Percentiles rank a stretch among this genome's conserved stretches.
These are phyloP conservation scores for Drosophila neoperkinsi DNA, from an alignment of 2,888 invertebrate species.

Conservation along the genomic window DNA sequence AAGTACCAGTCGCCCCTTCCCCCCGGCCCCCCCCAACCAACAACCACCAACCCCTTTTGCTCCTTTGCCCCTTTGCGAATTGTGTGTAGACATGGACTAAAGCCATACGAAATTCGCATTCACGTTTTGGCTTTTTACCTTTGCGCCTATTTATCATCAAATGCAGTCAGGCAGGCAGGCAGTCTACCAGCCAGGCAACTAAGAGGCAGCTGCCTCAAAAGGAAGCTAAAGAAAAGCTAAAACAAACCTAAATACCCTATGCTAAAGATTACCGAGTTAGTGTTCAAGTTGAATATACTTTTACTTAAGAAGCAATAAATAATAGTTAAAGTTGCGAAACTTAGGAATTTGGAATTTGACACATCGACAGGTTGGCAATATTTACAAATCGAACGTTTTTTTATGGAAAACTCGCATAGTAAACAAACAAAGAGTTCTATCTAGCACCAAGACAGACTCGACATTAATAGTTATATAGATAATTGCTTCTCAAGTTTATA, in stretches of 20 bases:
- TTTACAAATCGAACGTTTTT: not conserved
- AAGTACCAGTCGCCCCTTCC: not conserved
- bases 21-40: too few species aligned
- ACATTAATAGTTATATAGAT: not conserved
- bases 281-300: not conserved
- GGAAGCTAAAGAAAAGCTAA: slow-evolving; percentile 40
- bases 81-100: slow-evolving; percentile 52
- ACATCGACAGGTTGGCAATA: not conserved
- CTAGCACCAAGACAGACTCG: not conserved
- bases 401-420: not conserved
- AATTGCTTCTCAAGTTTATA: not conserved
- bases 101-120: slow-evolving; percentile 74
- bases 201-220: slow-evolving; percentile 65
- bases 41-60: not conserved
- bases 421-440: not conserved
- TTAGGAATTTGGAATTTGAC: not conserved
- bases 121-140: slow-evolving; percentile 79
- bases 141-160: slow-evolving; percentile 79
- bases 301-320: not conserved
- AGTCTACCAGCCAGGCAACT: slow-evolving; percentile 24
- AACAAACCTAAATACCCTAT: slow-evolving; percentile 31
- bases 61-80: slow-evolving; percentile 23
- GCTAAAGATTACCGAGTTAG: too few species aligned
- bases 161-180: slow-evolving; percentile 52
- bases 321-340: not conserved